phyloP scores from a whole-genome alignment of 2,797 vertebrate genomes.

The Natrix natrix region DNA sequence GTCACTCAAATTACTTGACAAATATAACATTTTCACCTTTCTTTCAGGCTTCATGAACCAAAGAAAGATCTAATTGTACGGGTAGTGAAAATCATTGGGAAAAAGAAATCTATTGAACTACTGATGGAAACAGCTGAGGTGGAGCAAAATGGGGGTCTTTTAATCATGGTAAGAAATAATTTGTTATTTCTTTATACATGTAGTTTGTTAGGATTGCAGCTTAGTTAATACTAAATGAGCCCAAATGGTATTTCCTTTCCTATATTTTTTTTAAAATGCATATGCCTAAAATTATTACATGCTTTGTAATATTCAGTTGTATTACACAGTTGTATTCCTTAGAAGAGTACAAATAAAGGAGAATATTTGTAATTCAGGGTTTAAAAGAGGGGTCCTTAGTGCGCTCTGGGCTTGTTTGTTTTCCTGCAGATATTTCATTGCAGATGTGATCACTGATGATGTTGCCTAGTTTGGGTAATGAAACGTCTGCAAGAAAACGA shows the following conservation, averaged over 20 bases:
- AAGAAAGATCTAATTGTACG: conserved; percentile 90
- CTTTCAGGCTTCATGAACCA: conserved; percentile 84
- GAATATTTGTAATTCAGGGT: no score
- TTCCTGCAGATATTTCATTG: no score
- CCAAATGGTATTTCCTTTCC: neutral
- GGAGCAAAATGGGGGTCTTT: conserved; percentile 89
- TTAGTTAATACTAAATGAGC: neutral
- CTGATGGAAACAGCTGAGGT: conserved; percentile 88
- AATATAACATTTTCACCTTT: conserved; percentile 6
- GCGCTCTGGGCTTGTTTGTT: no score
- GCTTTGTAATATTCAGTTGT: neutral
- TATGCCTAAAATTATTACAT: neutral
- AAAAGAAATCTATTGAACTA: conserved; percentile 88
- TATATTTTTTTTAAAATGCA: neutral
- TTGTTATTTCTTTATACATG: neutral
- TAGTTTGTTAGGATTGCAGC: neutral
- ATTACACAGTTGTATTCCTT: neutral
- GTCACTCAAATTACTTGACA: neutral
- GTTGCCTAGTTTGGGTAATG: no score
- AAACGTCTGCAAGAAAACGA: no score
- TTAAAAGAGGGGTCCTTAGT: no score
- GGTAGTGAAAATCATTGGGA: conserved; percentile 83
- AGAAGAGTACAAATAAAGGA: no score
- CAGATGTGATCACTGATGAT: no score
- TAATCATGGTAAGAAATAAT: conserved; percentile 81